Evolutionary conservation across 2,888 invertebrate genomes (phyloP).

Genomic region (Achlya flavicornis): DNA sequence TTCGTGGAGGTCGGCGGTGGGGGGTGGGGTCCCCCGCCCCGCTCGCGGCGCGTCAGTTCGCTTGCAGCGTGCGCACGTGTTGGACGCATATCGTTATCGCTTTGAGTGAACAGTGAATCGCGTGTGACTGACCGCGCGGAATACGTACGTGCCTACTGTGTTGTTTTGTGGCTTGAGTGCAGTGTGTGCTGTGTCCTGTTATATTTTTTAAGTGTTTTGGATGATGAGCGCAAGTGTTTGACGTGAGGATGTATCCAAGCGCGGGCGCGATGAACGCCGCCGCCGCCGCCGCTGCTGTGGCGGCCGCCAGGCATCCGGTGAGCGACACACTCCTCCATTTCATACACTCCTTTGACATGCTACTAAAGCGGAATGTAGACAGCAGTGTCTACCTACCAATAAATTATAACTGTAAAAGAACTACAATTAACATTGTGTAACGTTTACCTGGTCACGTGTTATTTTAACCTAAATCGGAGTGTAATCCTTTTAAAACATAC

Average conservation of each 20-base stretch:
- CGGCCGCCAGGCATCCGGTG: slow-evolving; percentile 94
- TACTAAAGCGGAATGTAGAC: too few relatives aligned
- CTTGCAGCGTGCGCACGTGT: slow-evolving; percentile 54
- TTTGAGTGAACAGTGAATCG: slow-evolving; percentile 50
- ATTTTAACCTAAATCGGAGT: too few relatives aligned
- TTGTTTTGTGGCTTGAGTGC: slow-evolving; percentile 69
- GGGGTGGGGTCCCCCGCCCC: slow-evolving; percentile 55
- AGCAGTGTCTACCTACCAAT: too few relatives aligned
- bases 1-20: slow-evolving; percentile 51
- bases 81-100: slow-evolving; percentile 48
- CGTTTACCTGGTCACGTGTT: not conserved
- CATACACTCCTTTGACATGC: slow-evolving; percentile 26
- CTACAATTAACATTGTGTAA: not conserved
- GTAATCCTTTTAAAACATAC: too few relatives aligned
- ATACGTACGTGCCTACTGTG: slow-evolving; percentile 60
- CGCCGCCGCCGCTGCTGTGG: slow-evolving; percentile 92
- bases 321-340: slow-evolving; percentile 63
- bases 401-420: not conserved
- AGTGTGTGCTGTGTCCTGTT: slow-evolving; percentile 74
- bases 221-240: slow-evolving; percentile 78
- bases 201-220: slow-evolving; percentile 61
- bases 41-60: slow-evolving; percentile 56
- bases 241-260: slow-evolving; percentile 91
- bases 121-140: slow-evolving; percentile 69
- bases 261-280: slow-evolving; percentile 93